These are phyloP conservation scores for Drosophila simulans DNA, from an alignment of 1,140 invertebrate species.

Conservation along the genomic window DNA sequence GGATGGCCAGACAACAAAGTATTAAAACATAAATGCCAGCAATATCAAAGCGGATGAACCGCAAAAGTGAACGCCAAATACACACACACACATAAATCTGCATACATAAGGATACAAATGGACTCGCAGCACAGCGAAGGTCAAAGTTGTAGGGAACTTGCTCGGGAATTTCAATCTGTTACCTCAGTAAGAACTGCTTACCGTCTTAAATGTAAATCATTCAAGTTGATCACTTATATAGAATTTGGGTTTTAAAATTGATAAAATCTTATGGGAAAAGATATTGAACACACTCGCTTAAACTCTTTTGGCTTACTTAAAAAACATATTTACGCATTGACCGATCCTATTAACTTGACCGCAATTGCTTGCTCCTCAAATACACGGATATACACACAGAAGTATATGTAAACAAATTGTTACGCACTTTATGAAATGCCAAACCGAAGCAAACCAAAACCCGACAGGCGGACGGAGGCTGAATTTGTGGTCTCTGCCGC, in stretches of 20 bases:
- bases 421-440: slow-evolving; percentile 76
- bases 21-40: slow-evolving; percentile 58
- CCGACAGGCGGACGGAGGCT: slow-evolving; percentile 25
- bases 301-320: too few relatives aligned
- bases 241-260: not conserved
- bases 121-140: not conserved
- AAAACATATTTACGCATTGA: not conserved
- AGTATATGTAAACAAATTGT: slow-evolving; percentile 73
- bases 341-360: slow-evolving; percentile 5
- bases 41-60: slow-evolving; percentile 62
- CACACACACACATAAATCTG: slow-evolving; percentile 29
- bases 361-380: slow-evolving; percentile 6
- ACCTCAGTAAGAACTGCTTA: too few relatives aligned
- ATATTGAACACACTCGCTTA: not conserved
- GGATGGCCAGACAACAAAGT: slow-evolving; percentile 38
- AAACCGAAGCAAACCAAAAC: slow-evolving; percentile 33
- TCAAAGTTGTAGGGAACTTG: not conserved
- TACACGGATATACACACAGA: slow-evolving; percentile 43
- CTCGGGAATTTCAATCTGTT: not conserved
- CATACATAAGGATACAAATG: slow-evolving; percentile 23
- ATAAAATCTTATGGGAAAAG: too few relatives aligned
- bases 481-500: slow-evolving; percentile 72
- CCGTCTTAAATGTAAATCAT: too few relatives aligned
- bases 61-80: slow-evolving; percentile 42
- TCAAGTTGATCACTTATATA: not conserved